Conservation (phyloP, 2,797 vertebrate species). For the Acanthornis magna region DNA sequence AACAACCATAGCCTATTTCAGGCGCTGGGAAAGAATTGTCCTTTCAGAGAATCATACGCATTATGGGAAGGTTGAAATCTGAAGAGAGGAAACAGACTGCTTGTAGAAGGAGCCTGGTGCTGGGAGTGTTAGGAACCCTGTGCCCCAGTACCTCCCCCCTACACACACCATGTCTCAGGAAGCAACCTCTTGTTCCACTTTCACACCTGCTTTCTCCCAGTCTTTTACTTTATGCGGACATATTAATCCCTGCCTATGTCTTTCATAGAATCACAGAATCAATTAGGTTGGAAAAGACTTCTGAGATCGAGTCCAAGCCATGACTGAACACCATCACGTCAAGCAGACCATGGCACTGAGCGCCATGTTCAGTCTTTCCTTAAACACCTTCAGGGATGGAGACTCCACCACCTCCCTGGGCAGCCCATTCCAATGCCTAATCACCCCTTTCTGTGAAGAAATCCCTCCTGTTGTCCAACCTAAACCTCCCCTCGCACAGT, state of each 20-base stretch:
- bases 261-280: background rate
- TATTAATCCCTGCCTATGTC: background rate
- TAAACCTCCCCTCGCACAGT: background rate
- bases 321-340: background rate
- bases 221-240: rapidly evolving
- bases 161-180: background rate
- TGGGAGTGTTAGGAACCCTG: background rate
- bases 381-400: background rate
- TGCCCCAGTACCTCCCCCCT: rapidly evolving
- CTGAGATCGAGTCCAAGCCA: rapidly evolving
- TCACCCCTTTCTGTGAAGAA: background rate
- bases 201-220: background rate
- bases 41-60: background rate
- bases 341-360: background rate
- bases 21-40: background rate
- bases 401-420: background rate
- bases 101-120: background rate
- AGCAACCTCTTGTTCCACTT: background rate
- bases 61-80: background rate
- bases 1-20: background rate
- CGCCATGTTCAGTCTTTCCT: rapidly evolving
- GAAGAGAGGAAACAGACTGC: background rate
- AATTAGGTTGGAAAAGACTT: background rate
- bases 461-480: background rate
- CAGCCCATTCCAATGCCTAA: background rate